Evolutionary conservation across 2,797 vertebrate species (phyloP).

Genomic region (Molossus molossus): DNA sequence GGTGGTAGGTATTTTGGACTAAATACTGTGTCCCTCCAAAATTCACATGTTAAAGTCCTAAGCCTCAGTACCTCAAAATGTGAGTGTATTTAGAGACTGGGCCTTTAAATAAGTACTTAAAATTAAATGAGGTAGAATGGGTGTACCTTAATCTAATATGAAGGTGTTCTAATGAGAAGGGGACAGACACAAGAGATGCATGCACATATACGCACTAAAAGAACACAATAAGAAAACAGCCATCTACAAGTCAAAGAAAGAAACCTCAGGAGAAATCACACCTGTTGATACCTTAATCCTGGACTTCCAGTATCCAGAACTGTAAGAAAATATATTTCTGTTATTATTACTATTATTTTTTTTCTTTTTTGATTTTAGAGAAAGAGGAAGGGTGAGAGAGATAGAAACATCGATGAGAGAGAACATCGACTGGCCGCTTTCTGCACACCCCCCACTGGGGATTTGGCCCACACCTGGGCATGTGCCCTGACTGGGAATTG

Average conservation of each 20-base stretch:
- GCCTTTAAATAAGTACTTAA: background rate
- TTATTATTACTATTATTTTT: background rate
- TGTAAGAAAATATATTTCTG: background rate
- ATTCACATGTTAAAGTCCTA: background rate
- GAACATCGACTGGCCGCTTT: too few species aligned
- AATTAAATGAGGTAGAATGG: background rate
- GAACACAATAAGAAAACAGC: background rate
- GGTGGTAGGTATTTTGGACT: background rate
- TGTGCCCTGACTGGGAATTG: too few species aligned
- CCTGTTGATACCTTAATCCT: background rate
- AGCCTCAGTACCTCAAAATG: background rate
- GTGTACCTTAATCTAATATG: background rate
- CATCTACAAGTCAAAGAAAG: background rate
- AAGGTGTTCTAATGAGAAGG: background rate
- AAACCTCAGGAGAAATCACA: background rate
- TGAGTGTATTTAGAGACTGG: background rate
- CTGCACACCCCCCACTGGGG: too few species aligned
- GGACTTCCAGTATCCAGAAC: background rate
- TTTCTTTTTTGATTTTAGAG: too few species aligned
- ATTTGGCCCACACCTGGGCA: too few species aligned
- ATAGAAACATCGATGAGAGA: too few species aligned
- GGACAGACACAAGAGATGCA: background rate
- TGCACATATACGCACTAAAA: background rate
- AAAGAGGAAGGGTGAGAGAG: too few species aligned
- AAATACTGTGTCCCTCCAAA: background rate